phyloP scores from a whole-genome alignment of 2,888 invertebrate species.

The Busseola fusca region DNA sequence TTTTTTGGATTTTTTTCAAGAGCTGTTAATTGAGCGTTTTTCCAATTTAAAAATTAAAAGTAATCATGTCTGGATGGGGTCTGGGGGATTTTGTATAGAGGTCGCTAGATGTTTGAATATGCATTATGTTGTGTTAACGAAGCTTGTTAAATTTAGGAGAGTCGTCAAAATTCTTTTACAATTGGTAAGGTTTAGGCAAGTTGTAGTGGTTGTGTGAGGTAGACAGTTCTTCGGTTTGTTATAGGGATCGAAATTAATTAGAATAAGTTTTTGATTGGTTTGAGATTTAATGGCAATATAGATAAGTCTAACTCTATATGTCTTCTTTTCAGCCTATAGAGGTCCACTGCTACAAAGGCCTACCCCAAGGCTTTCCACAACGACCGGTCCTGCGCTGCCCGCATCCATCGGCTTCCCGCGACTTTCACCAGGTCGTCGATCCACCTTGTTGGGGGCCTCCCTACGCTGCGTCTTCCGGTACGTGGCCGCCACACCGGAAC shows the following conservation, averaged over 20 bases:
- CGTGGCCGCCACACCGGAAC: no score
- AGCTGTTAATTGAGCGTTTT: constrained; percentile 62
- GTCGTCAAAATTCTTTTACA: constrained; percentile 26
- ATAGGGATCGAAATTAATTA: not conserved
- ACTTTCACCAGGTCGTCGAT: no score
- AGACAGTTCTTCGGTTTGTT: not conserved
- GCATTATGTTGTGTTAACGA: constrained; percentile 48
- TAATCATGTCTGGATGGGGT: constrained; percentile 52
- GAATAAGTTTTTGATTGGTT: not conserved
- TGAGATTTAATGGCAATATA: not conserved
- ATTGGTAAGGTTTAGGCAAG: not conserved
- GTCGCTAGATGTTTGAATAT: constrained; percentile 42
- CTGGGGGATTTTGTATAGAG: constrained; percentile 25
- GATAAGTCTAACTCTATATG: no score
- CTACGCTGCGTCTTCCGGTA: no score
- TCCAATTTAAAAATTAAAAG: constrained; percentile 64
- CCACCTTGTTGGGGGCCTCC: no score
- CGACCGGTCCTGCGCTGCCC: no score
- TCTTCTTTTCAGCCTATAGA: no score
- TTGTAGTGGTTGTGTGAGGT: not conserved
- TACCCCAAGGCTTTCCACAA: no score
- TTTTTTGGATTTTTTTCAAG: constrained; percentile 55
- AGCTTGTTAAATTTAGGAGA: constrained; percentile 15
- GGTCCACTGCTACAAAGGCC: no score
- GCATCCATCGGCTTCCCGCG: no score